phyloP scores from a whole-genome alignment of 64 coral and sea anemone species.

The Orbicella faveolata region DNA sequence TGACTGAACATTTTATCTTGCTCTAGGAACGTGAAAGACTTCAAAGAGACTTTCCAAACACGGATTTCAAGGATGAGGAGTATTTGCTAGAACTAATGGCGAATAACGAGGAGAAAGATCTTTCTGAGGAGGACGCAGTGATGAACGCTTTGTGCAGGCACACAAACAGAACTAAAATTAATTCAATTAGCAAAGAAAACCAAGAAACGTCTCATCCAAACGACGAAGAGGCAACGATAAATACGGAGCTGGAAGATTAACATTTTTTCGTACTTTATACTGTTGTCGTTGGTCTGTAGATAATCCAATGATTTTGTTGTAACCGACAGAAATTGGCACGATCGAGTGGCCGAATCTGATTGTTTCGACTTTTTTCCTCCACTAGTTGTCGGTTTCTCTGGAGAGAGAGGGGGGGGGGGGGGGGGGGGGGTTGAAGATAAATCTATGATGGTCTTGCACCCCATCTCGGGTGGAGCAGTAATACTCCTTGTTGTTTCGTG shows the following conservation, averaged over 20 bases:
- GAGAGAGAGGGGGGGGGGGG: no score
- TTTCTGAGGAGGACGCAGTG: constrained; percentile 15
- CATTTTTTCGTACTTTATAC: background rate
- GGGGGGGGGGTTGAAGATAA: no score
- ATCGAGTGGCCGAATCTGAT: no score
- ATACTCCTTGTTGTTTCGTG: no score
- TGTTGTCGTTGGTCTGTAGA: background rate
- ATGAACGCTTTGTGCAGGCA: constrained; percentile 9
- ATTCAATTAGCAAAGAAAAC: background rate
- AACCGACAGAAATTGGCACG: no score
- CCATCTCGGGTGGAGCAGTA: no score
- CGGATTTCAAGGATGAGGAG: constrained; percentile 41
- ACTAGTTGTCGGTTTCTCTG: no score
- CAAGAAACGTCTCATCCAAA: background rate
- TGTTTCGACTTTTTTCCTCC: no score
- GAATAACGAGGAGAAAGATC: background rate
- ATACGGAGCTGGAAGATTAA: background rate
- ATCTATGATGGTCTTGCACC: no score
- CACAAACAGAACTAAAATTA: constrained; percentile 10
- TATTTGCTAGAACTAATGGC: constrained; percentile 44
- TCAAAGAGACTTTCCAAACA: constrained; percentile 25
- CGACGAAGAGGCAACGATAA: background rate
- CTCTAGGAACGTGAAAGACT: constrained; percentile 37
- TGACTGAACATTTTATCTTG: background rate
- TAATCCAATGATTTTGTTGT: background rate